phyloP scores from a whole-genome alignment of 2,888 invertebrate species.

The Balanococcus diminutus region DNA sequence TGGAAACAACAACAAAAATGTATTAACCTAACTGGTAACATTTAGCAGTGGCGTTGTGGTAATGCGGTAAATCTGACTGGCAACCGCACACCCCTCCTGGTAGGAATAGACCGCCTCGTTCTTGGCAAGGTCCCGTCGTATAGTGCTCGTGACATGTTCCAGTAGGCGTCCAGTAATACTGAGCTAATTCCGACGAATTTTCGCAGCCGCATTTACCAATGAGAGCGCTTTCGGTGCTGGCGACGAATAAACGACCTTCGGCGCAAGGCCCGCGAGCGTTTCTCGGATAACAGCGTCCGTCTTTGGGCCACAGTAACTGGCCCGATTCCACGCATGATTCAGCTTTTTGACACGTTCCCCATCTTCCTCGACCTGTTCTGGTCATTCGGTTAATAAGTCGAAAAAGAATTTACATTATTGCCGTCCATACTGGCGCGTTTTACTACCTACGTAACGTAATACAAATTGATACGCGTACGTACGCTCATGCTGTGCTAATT shows the following conservation, averaged over 20 bases:
- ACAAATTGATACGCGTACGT: too few species aligned
- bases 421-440: background rate
- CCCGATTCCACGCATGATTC: conserved; percentile 70
- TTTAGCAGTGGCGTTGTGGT: conserved; percentile 70
- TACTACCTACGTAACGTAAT: background rate
- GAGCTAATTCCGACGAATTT: conserved; percentile 64
- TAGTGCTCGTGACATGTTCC: conserved; percentile 81
- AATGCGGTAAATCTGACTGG: conserved; percentile 73
- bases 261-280: conserved; percentile 65
- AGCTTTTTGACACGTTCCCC: conserved; percentile 75
- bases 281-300: conserved; percentile 75
- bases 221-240: conserved; percentile 62
- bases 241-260: conserved; percentile 58
- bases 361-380: conserved; percentile 67
- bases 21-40: conserved; percentile 77
- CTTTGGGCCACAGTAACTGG: conserved; percentile 78
- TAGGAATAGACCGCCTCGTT: conserved; percentile 76
- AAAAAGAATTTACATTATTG: background rate
- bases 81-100: conserved; percentile 79
- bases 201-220: conserved; percentile 72
- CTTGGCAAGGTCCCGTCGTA: conserved; percentile 77
- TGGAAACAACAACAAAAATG: background rate
- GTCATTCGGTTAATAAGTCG: conserved; percentile 59
- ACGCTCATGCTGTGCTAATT: too few species aligned
- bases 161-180: conserved; percentile 68